Conservation (phyloP, 2,113 vertebrate genomes). For the Emydocephalus ijimae region DNA sequence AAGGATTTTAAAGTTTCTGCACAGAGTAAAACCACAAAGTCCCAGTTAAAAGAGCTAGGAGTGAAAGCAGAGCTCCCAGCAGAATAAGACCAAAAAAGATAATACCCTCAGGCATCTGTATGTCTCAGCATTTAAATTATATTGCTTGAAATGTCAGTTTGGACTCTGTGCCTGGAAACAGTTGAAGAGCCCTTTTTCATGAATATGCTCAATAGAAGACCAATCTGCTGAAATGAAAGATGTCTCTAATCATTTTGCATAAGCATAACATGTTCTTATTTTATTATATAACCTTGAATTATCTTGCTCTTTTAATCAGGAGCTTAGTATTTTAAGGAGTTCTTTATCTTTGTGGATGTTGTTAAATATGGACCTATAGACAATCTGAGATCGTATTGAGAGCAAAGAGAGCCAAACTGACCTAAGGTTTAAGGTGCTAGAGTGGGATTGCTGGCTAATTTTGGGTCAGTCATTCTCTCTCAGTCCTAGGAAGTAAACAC, state of each 20-base stretch:
- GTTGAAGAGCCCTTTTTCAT: slow-evolving; percentile 71
- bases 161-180: slow-evolving; percentile 75
- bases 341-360: slow-evolving; percentile 54
- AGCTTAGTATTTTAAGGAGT: slow-evolving; percentile 67
- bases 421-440: neutral
- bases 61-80: slow-evolving; percentile 74
- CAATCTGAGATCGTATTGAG: slow-evolving; percentile 41
- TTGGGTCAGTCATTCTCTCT: neutral
- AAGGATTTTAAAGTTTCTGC: slow-evolving; percentile 68
- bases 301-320: slow-evolving; percentile 69
- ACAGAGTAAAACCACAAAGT: slow-evolving; percentile 71
- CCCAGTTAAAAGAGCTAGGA: slow-evolving; percentile 72
- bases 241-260: slow-evolving; percentile 76
- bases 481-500: neutral
- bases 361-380: slow-evolving; percentile 23
- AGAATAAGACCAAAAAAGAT: slow-evolving; percentile 72
- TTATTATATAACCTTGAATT: slow-evolving; percentile 76
- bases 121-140: slow-evolving; percentile 80
- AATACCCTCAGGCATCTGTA: slow-evolving; percentile 77
- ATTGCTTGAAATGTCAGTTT: slow-evolving; percentile 77
- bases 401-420: neutral
- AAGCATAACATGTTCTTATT: slow-evolving; percentile 72
- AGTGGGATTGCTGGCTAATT: neutral
- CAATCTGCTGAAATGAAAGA: slow-evolving; percentile 79
- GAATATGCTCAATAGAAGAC: slow-evolving; percentile 73